Evolutionary conservation across 1,140 invertebrate species (phyloP), one percentile per base, ranked within the genome.

Genomic region (Matsumurasca onukii): DNA sequence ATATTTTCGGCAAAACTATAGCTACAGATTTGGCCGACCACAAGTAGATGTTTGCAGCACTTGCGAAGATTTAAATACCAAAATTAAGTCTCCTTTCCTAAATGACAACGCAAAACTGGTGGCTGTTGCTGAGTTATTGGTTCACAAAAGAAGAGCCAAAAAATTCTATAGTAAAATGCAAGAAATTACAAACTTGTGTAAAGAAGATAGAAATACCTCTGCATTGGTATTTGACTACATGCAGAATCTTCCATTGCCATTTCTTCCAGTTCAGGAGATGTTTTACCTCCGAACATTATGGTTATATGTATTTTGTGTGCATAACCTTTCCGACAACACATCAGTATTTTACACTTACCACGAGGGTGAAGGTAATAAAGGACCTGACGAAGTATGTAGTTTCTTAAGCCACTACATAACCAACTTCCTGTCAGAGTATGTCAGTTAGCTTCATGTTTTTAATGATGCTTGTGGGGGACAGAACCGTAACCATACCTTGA

Each of bases 121-220:
- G 45, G 70, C 74, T 68, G 69, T 69, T 66, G 72, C 73, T 65
- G 71, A 77, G 73, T 74, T 71, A 64, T 29, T 66, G 62, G 72
- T 71, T 68, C 73, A 66, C 73, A 76, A 76, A 65, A 55, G 62
- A 25, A 70, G 57, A 65, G 57, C 66, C 31, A 73, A 73, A 55
- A 76, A 74, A 66, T 76, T 74, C 72, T 76, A 74, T 66, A 65
- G 48, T 31, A 31, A 31, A 45, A 20, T 65, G 17, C 2, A 45
- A 63, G 61, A 63, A n/a, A 20, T 34, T 5, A 31, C 61, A n/a
- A 65, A 45, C 29, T 24, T 59, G 55, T 59, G 31, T 64, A 62
- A 70, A 64, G 31, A 68, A 70, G 24, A 68, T 59, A 39, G 66
- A 27, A 31, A 68, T 12, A 68, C 59, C 20, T 22, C 71, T 12